phyloP scores from a whole-genome alignment of 2,113 vertebrate genomes.

The Sterrhoptilus dennistouni region DNA sequence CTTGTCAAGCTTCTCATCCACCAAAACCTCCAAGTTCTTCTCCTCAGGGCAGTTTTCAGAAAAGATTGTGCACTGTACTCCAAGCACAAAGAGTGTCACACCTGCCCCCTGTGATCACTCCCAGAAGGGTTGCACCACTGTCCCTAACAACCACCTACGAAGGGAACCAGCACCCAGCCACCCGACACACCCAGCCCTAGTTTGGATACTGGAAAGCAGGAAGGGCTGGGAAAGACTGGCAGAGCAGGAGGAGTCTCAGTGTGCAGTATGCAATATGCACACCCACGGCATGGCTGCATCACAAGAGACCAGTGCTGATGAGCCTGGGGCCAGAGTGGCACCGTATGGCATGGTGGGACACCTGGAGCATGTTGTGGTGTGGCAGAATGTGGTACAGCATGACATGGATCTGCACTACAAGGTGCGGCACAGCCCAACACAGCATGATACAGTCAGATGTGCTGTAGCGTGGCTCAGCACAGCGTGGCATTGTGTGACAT shows the following conservation, averaged over 20 bases:
- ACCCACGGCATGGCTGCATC: fast-evolving
- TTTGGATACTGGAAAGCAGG: not conserved
- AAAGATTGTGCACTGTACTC: not conserved
- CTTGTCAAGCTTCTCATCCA: not conserved
- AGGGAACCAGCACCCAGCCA: not conserved
- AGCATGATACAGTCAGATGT: not conserved
- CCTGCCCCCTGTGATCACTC: too few species aligned
- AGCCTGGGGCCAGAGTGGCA: fast-evolving
- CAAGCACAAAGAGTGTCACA: not conserved
- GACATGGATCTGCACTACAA: fast-evolving
- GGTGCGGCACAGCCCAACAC: not conserved
- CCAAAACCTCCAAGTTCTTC: not conserved
- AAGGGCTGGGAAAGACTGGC: not conserved
- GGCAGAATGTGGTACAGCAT: fast-evolving
- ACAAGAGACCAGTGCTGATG: not conserved
- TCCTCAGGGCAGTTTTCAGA: not conserved
- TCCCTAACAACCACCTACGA: not conserved
- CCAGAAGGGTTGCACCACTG: not conserved
- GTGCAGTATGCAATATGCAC: not conserved
- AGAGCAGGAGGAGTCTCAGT: not conserved
- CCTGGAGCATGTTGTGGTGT: fast-evolving
- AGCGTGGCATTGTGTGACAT: fast-evolving
- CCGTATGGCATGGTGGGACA: fast-evolving
- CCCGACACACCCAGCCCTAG: fast-evolving
- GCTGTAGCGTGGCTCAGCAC: not conserved